Evolutionary conservation across 2,113 vertebrate genomes (phyloP).

Genomic region (Aptenodytes forsteri): DNA sequence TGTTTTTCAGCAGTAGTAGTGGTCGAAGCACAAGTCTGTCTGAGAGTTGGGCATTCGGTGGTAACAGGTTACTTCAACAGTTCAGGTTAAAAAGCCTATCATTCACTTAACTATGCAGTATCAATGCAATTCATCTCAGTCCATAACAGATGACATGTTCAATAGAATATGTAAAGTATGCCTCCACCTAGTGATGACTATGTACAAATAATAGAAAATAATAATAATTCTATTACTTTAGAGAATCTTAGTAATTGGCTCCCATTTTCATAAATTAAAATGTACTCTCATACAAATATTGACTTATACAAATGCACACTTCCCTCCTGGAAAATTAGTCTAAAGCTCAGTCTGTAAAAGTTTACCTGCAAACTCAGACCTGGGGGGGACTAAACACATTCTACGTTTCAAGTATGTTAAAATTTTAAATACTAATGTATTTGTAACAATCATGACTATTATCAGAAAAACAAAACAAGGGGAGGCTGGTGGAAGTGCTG

Average conservation of each 20-base stretch:
- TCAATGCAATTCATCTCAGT: conserved; percentile 6
- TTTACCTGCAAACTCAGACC: neutral
- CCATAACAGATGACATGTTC: conserved; percentile 7
- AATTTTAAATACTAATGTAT: neutral
- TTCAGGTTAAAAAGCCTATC: neutral
- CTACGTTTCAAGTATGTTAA: neutral
- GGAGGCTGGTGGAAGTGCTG: neutral
- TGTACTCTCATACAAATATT: neutral
- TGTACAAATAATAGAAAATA: conserved; percentile 55
- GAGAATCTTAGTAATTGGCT: neutral
- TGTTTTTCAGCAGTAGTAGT: neutral
- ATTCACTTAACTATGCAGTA: neutral
- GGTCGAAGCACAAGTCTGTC: neutral
- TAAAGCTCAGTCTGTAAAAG: neutral
- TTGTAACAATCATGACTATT: neutral
- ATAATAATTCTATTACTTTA: conserved; percentile 34
- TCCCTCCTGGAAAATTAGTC: neutral
- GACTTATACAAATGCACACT: neutral
- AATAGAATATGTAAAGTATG: conserved; percentile 66
- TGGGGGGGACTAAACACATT: neutral
- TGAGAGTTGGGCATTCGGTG: neutral
- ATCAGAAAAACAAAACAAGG: neutral
- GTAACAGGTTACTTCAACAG: neutral
- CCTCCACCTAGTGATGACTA: conserved; percentile 67
- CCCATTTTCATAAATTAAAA: neutral